Percentiles rank a stretch among this genome's conserved stretches.
Evolutionary conservation across 2,888 invertebrate genomes (phyloP).

Genomic region (Callinectes sapidus): DNA sequence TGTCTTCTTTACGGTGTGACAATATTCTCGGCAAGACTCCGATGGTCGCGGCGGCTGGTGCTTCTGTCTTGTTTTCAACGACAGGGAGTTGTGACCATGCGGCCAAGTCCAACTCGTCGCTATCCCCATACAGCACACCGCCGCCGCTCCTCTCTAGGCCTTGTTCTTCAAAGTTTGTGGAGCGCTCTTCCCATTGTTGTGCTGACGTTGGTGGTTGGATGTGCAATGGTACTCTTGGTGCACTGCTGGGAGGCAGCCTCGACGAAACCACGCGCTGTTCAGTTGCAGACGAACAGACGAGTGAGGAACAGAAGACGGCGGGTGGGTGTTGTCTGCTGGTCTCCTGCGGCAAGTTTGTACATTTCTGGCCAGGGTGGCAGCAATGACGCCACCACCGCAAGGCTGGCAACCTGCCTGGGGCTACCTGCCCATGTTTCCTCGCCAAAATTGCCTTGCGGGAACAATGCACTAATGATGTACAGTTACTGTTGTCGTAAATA

Average conservation of each 20-base stretch:
- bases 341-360: slow-evolving; percentile 11
- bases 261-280: not conserved
- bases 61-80: not conserved
- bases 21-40: not conserved
- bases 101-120: not conserved
- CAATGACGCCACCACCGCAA: not conserved
- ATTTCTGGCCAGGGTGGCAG: not conserved
- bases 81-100: not conserved
- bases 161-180: not conserved
- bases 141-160: not conserved
- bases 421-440: not conserved
- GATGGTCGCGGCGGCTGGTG: not conserved
- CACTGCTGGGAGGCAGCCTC: not conserved
- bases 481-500: not conserved
- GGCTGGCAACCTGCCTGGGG: not conserved
- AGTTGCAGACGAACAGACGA: not conserved
- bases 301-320: slow-evolving; percentile 11
- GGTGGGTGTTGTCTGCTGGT: slow-evolving; percentile 21
- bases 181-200: not conserved
- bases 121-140: not conserved
- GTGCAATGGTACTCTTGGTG: not conserved
- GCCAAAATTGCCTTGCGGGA: not conserved
- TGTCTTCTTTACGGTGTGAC: not conserved
- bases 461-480: not conserved
- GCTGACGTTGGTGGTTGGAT: not conserved